Evolutionary conservation across 2,888 invertebrate genomes (phyloP).

Genomic region (Pasiphila rectangulata): DNA sequence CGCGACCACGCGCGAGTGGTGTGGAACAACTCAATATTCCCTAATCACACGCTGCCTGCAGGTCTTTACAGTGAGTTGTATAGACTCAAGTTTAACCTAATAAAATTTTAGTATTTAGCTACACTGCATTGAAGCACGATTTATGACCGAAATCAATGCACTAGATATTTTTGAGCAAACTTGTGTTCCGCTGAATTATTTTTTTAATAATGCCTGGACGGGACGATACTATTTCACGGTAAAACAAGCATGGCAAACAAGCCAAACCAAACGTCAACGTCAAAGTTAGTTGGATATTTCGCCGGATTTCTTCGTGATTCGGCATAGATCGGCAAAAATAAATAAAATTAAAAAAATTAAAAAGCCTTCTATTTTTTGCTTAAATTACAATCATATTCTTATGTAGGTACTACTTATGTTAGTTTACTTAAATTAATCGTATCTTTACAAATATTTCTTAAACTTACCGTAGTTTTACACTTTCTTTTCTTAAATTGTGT

Average conservation of each 20-base stretch:
- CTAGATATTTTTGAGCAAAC: conserved; percentile 8
- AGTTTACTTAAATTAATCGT: no score
- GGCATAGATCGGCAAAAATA: no score
- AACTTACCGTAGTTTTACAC: no score
- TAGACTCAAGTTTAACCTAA: conserved; percentile 12
- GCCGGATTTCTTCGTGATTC: neutral
- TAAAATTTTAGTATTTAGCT: conserved; percentile 4
- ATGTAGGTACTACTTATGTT: no score
- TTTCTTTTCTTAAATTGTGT: no score
- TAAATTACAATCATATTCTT: no score
- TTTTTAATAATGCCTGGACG: neutral
- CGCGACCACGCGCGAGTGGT: conserved; percentile 37
- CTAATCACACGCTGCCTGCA: conserved; percentile 14
- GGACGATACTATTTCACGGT: neutral
- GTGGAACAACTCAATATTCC: conserved; percentile 28
- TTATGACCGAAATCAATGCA: conserved; percentile 10
- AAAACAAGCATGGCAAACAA: neutral
- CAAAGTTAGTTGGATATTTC: neutral
- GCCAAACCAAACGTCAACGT: conserved; percentile 5
- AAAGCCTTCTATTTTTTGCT: no score
- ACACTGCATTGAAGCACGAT: conserved; percentile 14
- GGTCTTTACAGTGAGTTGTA: conserved; percentile 7
- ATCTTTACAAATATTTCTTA: no score
- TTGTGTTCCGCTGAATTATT: conserved; percentile 3
- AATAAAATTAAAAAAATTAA: no score